phyloP scores from a whole-genome alignment of 1,140 invertebrate genomes.

The Bombus sibiricus region DNA sequence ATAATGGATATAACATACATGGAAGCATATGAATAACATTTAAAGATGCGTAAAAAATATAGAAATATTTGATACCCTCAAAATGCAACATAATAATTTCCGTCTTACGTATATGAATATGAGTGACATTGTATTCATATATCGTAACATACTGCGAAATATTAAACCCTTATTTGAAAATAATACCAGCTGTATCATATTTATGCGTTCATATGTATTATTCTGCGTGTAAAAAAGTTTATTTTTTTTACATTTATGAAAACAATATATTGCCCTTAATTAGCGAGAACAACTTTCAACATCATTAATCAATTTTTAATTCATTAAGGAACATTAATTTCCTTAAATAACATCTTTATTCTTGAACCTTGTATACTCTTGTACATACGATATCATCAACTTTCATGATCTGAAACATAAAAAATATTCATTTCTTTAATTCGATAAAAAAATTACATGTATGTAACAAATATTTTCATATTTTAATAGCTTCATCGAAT shows the following conservation, averaged over 20 bases:
- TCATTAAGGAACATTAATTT: neutral
- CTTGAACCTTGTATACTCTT: slow-evolving; percentile 87
- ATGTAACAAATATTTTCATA: neutral
- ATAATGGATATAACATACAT: slow-evolving; percentile 17
- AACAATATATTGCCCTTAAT: neutral
- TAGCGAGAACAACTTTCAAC: slow-evolving; percentile 4
- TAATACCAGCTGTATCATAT: slow-evolving; percentile 12
- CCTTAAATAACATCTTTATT: slow-evolving; percentile 67
- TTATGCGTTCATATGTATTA: slow-evolving; percentile 6
- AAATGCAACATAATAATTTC: slow-evolving; percentile 1
- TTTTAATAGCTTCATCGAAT: too few relatives aligned
- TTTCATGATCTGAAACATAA: slow-evolving; percentile 85
- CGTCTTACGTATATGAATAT: neutral
- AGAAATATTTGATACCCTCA: slow-evolving; percentile 17
- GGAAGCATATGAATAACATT: slow-evolving; percentile 19
- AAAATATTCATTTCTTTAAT: neutral
- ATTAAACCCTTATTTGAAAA: slow-evolving; percentile 13
- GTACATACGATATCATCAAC: slow-evolving; percentile 89
- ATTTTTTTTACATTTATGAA: slow-evolving; percentile 27
- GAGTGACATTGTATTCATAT: slow-evolving; percentile 10
- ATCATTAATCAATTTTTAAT: neutral
- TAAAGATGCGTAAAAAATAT: slow-evolving; percentile 36
- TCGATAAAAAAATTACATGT: neutral
- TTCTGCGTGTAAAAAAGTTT: slow-evolving; percentile 19
- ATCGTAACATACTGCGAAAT: slow-evolving; percentile 13